Conservation (phyloP, 2,888 invertebrate species). For the Phalera bucephala region DNA sequence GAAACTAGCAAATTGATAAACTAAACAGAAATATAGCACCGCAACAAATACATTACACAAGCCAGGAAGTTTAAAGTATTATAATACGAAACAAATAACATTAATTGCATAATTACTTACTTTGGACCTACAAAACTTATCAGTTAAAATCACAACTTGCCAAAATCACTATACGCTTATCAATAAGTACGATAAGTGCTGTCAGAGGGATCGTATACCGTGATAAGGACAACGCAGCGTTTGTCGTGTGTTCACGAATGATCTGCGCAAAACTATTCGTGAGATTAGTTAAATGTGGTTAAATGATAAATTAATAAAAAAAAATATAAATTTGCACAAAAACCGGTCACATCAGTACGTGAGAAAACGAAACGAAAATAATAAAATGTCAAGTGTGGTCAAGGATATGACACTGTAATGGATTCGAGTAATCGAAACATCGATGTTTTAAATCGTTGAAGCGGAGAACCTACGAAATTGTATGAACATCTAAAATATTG, state of each 20-base stretch:
- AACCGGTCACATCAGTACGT: constrained; percentile 18
- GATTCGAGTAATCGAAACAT: too few relatives aligned
- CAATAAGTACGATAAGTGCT: constrained; percentile 13
- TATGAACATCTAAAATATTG: too few relatives aligned
- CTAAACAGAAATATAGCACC: too few relatives aligned
- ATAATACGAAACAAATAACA: constrained; percentile 3
- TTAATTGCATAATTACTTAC: constrained; percentile 47
- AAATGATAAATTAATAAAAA: constrained; percentile 10
- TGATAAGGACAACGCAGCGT: constrained; percentile 7
- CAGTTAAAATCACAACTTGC: constrained; percentile 17
- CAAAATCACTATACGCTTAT: constrained; percentile 17
- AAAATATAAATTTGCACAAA: constrained; percentile 17
- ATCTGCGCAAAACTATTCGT: constrained; percentile 1
- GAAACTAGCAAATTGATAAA: too few relatives aligned
- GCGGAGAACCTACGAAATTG: too few relatives aligned
- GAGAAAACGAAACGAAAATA: too few relatives aligned
- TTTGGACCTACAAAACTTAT: constrained; percentile 37
- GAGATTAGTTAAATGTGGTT: background rate
- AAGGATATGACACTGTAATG: too few relatives aligned
- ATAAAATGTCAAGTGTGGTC: too few relatives aligned
- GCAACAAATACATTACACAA: too few relatives aligned
- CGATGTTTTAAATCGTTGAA: too few relatives aligned
- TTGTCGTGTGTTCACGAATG: constrained; percentile 3
- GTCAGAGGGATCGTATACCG: background rate
- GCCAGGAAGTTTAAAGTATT: too few relatives aligned